Evolutionary conservation across 2,888 invertebrate species (phyloP), one percentile per base, ranked within the genome.

Genomic region (Zeuzera pyrina): DNA sequence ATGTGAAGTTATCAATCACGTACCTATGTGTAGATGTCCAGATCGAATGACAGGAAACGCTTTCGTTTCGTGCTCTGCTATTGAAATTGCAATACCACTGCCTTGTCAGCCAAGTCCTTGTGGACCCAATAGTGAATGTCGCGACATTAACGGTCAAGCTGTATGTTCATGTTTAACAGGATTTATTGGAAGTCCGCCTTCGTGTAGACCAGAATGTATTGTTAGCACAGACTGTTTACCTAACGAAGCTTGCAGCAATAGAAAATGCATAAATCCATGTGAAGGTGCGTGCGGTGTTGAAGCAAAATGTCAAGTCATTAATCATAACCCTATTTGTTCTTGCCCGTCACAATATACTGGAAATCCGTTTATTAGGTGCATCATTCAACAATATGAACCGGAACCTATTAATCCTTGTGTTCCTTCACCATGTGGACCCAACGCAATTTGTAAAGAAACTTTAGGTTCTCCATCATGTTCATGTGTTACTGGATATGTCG

Each of bases 211-310:
- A 10, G 92, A 92, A 69, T 93, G 92, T 59, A 84, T 88, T 22
- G 85, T 89, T 3, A 92, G 89, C 59, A 86, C 90, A 0, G 93
- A 93, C 61, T 94, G 94, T 64, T 65, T 87, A 3, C 87, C 89
- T 27, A 89, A 86, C 44, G 86, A 90, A 71, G 90, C 92, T 3
- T 93, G 93, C 52, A 87, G 87, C 32, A 93, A 92, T 57, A 89
- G 90, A 59, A 91, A 91, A 72, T 94, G 94, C 58, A 78, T 88
- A 15, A 88, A 93, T 62, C 93, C 94, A n/a, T 94, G 94, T 54
- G 87, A 87, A 33, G 92, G 92, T 48, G 87, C 91, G n/a, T 94
- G 94, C 57, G 94, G 94, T 12, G 77, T 91, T 15, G 83, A 81
- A 42, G 91, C 93, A 2, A 83, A 85, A 43, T 94, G 94, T 57